These are phyloP conservation scores for Stichodactyla mertensii DNA, from an alignment of 64 coral and sea anemone genomes.

Conservation along the genomic window DNA sequence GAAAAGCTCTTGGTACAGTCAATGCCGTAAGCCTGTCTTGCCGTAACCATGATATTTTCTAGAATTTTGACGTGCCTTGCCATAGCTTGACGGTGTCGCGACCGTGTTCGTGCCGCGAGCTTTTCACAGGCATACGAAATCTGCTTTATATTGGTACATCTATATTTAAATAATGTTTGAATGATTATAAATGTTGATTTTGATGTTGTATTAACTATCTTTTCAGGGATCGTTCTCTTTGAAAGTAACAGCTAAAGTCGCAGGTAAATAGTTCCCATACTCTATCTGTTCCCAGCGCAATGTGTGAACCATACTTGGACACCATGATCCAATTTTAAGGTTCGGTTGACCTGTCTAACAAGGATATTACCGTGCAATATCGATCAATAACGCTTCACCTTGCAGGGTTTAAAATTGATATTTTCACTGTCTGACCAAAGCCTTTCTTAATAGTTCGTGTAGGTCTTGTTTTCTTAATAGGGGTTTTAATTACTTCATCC, in stretches of 20 bases:
- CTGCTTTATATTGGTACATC: neutral
- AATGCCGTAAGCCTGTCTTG: too few relatives aligned
- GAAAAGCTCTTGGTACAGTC: too few relatives aligned
- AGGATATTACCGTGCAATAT: neutral
- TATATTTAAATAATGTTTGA: neutral
- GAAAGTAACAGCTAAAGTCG: slow-evolving; percentile 9
- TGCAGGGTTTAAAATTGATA: neutral
- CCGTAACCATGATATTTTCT: too few relatives aligned
- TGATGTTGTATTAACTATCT: neutral
- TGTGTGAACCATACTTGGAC: neutral
- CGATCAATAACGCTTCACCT: neutral
- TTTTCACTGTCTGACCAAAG: neutral
- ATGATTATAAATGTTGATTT: neutral
- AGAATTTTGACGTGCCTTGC: too few relatives aligned
- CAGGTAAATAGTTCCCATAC: neutral
- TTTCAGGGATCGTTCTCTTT: slow-evolving; percentile 21
- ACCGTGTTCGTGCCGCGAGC: too few relatives aligned
- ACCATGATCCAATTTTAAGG: neutral
- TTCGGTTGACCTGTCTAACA: neutral
- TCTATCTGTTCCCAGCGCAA: slow-evolving; percentile 3
- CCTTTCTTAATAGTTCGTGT: neutral
- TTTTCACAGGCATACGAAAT: too few relatives aligned
- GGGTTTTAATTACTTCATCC: neutral
- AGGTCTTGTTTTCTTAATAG: neutral
- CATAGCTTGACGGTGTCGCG: too few relatives aligned